These are phyloP conservation scores for Melipona quadrifasciata DNA, from an alignment of 1,140 invertebrate genomes.

Conservation along the genomic window DNA sequence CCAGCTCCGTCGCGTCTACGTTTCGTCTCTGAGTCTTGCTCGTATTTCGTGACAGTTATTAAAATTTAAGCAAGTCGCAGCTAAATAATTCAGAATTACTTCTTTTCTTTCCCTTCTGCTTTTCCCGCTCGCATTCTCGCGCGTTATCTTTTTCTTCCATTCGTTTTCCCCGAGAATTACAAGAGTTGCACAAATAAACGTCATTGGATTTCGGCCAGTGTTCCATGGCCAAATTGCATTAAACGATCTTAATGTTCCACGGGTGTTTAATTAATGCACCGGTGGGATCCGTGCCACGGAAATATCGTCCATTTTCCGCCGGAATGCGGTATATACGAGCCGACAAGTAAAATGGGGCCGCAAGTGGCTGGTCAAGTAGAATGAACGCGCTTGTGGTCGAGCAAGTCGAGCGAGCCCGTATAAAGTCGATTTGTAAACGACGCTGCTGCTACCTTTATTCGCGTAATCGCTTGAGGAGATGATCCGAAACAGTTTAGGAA, in stretches of 20 bases:
- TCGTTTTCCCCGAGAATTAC: neutral
- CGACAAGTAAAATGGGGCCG: slow-evolving; percentile 11
- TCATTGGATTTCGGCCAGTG: neutral
- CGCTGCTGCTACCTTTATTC: neutral
- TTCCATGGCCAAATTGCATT: neutral
- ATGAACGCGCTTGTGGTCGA: neutral
- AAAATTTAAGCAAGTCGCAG: too few relatives aligned
- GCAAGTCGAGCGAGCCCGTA: neutral
- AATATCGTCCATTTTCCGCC: neutral
- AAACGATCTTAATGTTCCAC: neutral
- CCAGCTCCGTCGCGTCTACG: too few relatives aligned
- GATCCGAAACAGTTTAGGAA: neutral
- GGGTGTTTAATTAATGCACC: neutral
- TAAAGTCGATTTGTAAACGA: slow-evolving; percentile 5
- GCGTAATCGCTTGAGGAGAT: neutral
- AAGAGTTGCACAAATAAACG: neutral
- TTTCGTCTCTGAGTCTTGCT: too few relatives aligned
- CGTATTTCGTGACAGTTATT: too few relatives aligned
- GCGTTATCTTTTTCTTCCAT: neutral
- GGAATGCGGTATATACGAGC: neutral
- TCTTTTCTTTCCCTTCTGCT: neutral
- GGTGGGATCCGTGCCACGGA: neutral
- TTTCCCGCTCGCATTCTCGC: neutral
- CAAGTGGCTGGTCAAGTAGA: slow-evolving; percentile 11
- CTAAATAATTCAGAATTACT: too few relatives aligned